Evolutionary conservation across 2,888 invertebrate species (phyloP), one percentile per base, ranked within the genome.

Genomic region (Apodemia duryi): DNA sequence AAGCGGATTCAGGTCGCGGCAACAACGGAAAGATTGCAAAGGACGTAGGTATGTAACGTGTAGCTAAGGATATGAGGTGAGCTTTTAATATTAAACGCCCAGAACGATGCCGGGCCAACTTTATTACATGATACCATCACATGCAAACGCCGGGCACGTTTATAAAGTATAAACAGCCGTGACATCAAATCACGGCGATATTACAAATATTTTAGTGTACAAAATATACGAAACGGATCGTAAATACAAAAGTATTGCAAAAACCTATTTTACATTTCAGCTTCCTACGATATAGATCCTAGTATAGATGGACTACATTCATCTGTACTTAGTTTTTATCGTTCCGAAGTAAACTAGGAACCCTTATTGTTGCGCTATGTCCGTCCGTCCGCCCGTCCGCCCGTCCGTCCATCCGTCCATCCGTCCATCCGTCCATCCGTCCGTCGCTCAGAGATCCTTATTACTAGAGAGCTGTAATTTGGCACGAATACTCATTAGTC

Each of bases 1-100:
- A 85, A 79, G 88, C 79, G 84, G 76, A 89, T 85, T 81, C 85
- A 88, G 87, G 88, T 80, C 86, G 84, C 74, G 81, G 81, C 79
- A 86, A 90, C 90, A 89, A 88, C 86, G 83, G 82, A 80, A 84
- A 85, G 83, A 86, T 89, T 88, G 86, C 85, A 85, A 85, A 85
- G 84, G 84, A 84, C 81, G 75, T 79, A 79, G 75, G 73, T 80
- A 32, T 9, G 78, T 70, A 72, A 66, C 70, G 65, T 75, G 73
- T 74, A 79, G 73, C 77, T 71, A 78, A 80, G 74, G 76, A 77
- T 75, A 76, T 75, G 74, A 80, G 79, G 81, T 80, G 79, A 82
- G 80, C 82, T 82, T 84, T 85, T 86, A 88, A 88, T 88, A 86
- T 86, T 86, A 85, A 87, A 78, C 83, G 78, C 72, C 74, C 73